phyloP scores from a whole-genome alignment of 2,113 vertebrate genomes.

The Sapajus apella region DNA sequence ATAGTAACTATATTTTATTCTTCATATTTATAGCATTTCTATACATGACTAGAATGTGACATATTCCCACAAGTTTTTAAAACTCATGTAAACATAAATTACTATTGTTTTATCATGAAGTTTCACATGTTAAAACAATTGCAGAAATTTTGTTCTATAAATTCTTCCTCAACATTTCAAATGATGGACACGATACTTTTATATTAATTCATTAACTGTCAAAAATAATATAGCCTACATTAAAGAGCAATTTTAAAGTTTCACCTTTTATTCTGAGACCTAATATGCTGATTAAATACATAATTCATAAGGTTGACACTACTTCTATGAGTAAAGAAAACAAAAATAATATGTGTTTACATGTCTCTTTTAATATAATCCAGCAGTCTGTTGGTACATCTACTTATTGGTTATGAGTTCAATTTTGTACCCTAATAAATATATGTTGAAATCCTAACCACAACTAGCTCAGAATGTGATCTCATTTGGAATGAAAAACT shows the following conservation, averaged over 20 bases:
- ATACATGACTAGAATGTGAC: not conserved
- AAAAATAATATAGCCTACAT: not conserved
- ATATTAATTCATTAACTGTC: not conserved
- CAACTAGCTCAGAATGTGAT: not conserved
- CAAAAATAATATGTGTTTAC: not conserved
- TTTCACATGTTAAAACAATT: not conserved
- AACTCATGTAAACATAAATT: not conserved
- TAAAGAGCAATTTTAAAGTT: not conserved
- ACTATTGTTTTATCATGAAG: rapidly evolving
- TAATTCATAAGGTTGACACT: not conserved
- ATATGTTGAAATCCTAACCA: not conserved
- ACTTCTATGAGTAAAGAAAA: not conserved
- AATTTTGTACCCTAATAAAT: not conserved
- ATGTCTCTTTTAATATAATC: not conserved
- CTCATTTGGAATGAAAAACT: not conserved
- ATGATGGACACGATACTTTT: not conserved
- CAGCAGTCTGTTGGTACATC: not conserved
- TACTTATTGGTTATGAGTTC: not conserved
- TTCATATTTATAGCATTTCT: not conserved
- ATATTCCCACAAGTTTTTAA: not conserved
- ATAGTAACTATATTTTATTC: not conserved
- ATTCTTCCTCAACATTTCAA: not conserved
- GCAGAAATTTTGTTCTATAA: not conserved
- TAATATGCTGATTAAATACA: not conserved
- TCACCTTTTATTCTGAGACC: not conserved